Conservation (phyloP, 2,888 invertebrate genomes). For the Epirrita christyi region DNA sequence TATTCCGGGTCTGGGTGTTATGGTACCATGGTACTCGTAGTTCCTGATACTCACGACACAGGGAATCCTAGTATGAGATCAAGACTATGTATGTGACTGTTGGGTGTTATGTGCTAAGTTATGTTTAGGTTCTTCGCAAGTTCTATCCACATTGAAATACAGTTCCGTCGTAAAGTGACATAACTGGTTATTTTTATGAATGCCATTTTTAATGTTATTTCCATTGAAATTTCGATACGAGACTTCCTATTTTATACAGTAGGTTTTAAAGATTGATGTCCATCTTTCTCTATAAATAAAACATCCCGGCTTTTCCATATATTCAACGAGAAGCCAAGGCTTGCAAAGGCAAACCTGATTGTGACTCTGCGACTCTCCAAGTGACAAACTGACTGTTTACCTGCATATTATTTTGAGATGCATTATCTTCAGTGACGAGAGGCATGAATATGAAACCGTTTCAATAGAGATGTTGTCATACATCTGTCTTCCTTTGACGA, state of each 20-base stretch:
- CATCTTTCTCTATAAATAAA: conserved; percentile 36
- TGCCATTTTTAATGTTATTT: not conserved
- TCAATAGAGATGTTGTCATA: conserved; percentile 81
- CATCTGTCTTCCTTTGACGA: conserved; percentile 60
- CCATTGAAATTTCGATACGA: conserved; percentile 5
- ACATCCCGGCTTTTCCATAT: conserved; percentile 42
- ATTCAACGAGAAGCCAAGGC: conserved; percentile 31
- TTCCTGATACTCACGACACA: no score
- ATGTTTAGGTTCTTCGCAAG: no score
- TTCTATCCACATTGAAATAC: no score
- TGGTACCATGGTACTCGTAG: no score
- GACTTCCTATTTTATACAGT: conserved; percentile 19
- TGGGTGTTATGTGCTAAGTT: no score
- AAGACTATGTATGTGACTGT: no score
- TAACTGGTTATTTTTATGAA: conserved; percentile 1
- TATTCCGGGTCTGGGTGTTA: no score
- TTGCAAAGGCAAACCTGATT: conserved; percentile 23
- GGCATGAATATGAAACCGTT: conserved; percentile 76
- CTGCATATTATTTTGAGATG: conserved; percentile 63
- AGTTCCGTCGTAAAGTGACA: not conserved
- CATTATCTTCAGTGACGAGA: conserved; percentile 68
- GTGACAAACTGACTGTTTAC: conserved; percentile 50
- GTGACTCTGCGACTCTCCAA: conserved; percentile 23
- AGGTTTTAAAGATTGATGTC: conserved; percentile 31
- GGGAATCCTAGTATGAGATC: no score